phyloP scores from a whole-genome alignment of 2,888 invertebrate genomes.

The Bimastos eiseni region DNA sequence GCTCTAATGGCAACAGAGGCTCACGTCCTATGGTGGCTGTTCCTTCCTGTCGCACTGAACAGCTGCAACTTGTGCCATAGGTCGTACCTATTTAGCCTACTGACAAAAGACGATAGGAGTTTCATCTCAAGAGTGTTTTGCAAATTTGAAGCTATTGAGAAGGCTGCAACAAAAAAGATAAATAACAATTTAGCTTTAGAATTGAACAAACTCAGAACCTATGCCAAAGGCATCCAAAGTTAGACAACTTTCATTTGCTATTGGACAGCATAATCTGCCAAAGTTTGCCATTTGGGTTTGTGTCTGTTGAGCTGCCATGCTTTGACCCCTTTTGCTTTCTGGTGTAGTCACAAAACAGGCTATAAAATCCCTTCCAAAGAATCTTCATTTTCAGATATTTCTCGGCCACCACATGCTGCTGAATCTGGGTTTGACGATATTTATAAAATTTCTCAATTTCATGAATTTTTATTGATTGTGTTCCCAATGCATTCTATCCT shows the following conservation, averaged over 20 bases:
- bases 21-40: too few relatives aligned
- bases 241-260: slow-evolving; percentile 4
- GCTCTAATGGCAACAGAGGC: too few relatives aligned
- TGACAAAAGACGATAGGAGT: too few relatives aligned
- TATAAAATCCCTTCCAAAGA: not conserved
- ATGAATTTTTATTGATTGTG: not conserved
- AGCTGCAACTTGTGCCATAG: too few relatives aligned
- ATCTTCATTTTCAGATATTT: not conserved
- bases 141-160: too few relatives aligned
- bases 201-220: too few relatives aligned
- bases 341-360: not conserved
- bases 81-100: too few relatives aligned
- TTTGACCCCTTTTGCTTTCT: not conserved
- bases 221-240: too few relatives aligned
- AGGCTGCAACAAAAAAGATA: too few relatives aligned
- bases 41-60: too few relatives aligned
- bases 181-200: too few relatives aligned
- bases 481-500: not conserved
- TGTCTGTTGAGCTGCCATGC: not conserved
- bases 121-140: too few relatives aligned
- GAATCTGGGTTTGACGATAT: not conserved
- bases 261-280: not conserved
- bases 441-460: not conserved
- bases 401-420: not conserved
- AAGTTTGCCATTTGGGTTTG: not conserved